Conservation (phyloP, 2,888 invertebrate species). For the Epicampocera succincta region DNA sequence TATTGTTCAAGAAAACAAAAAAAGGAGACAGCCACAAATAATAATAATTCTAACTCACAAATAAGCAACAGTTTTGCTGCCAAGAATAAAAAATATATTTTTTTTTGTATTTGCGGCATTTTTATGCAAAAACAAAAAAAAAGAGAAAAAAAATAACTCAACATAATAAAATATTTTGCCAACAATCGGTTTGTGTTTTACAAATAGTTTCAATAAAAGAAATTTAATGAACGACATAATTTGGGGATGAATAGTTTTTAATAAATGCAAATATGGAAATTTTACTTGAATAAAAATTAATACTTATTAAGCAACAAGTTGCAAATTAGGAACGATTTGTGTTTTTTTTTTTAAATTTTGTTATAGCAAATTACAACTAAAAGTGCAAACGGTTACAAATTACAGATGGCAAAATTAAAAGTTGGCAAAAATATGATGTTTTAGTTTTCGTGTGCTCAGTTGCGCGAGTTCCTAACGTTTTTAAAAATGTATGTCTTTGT, state of each 20-base stretch:
- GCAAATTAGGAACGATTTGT: too few species aligned
- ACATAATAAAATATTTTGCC: conserved; percentile 34
- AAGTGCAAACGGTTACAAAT: too few species aligned
- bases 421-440: too few species aligned
- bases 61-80: conserved; percentile 51
- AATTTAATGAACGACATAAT: background rate
- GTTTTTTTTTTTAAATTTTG: too few species aligned
- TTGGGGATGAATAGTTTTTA: background rate
- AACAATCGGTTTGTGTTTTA: conserved; percentile 35
- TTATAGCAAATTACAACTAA: too few species aligned
- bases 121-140: conserved; percentile 29
- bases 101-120: conserved; percentile 3
- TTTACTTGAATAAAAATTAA: too few species aligned
- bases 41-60: conserved; percentile 44
- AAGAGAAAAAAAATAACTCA: too few species aligned
- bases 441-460: too few species aligned
- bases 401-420: too few species aligned
- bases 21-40: conserved; percentile 13
- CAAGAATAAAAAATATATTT: background rate
- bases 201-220: background rate
- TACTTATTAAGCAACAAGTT: conserved; percentile 5
- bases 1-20: conserved; percentile 13
- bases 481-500: too few species aligned
- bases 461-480: too few species aligned
- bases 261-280: background rate